A percentile compares a stretch with the other conserved stretches of the same genome.
phyloP scores from a whole-genome alignment of 2,113 vertebrate species.

The Petaurus breviceps region DNA sequence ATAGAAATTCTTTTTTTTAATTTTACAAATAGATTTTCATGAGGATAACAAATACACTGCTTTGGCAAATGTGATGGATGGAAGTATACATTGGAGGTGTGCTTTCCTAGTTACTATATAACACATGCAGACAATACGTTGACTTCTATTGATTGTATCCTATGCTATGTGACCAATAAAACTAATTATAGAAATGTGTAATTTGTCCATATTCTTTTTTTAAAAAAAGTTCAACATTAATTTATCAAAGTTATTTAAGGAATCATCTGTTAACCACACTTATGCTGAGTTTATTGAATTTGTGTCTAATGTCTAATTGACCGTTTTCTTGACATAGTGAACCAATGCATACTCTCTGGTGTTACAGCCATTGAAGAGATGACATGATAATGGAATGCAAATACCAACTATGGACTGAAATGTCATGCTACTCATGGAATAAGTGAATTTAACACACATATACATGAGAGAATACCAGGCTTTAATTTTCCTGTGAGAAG shows the following conservation, averaged over 20 bases:
- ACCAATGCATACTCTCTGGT: slow-evolving; percentile 13
- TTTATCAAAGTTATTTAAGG: slow-evolving; percentile 73
- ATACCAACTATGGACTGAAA: neutral
- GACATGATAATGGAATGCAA: neutral
- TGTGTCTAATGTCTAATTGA: slow-evolving; percentile 69
- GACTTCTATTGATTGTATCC: slow-evolving; percentile 53
- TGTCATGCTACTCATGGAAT: neutral
- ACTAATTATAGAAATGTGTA: slow-evolving; percentile 65
- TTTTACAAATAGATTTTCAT: neutral
- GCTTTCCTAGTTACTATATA: neutral
- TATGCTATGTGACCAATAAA: slow-evolving; percentile 62
- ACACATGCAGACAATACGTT: slow-evolving; percentile 17
- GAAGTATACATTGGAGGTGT: neutral
- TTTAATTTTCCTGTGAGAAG: neutral
- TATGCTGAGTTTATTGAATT: slow-evolving; percentile 63
- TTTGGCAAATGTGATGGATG: neutral
- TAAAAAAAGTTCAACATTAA: slow-evolving; percentile 62
- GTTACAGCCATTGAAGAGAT: neutral
- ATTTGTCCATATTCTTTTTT: slow-evolving; percentile 65
- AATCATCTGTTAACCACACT: slow-evolving; percentile 55
- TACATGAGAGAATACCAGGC: rapidly evolving
- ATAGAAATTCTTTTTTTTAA: neutral
- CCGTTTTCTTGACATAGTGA: slow-evolving; percentile 71
- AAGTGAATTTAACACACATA: neutral
- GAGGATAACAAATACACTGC: neutral